Evolutionary conservation across 2,113 vertebrate genomes (phyloP), one percentile per base, ranked within the genome.

Genomic region (Centropristis striata): DNA sequence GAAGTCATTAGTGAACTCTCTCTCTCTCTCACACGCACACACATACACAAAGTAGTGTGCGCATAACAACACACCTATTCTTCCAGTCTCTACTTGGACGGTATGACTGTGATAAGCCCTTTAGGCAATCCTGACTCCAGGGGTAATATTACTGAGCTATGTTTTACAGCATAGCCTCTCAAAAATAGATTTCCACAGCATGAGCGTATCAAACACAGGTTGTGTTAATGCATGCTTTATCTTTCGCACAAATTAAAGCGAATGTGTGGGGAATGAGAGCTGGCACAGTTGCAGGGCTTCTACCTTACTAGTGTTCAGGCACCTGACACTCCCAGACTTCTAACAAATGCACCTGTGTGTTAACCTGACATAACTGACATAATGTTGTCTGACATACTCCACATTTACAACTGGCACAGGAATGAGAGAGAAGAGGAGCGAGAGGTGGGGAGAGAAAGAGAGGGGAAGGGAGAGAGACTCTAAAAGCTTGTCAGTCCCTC

Each of bases 1-100:
- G 86, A 92, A 93, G 92, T 93, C 84, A 92, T 92, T 92, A 93
- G 90, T 88, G 82, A 86, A 90, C 88, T 88, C 84, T 81, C 70
- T 74, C 71, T 39, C 57, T 18, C 68, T 61, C 21, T 20, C 21
- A 10, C 28, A 4, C 42, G 3, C 44, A 61, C 66, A 28, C 36
- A 57, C 69, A 78, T 50, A 59, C 44, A 71, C 86, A 49, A 32
- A 32, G 32, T 58, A 15, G 25, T 57, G 42, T 44, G 28, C 46
- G 41, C 20, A 54, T n/a, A 70, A 77, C 44, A 86, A 87, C 82
- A 86, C 65, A 69, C 78, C 63, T 51, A 79, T 85, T 83, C 64
- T 78, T 61, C 36, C 55, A 68, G 67, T 50, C 65, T 71, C 54
- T 68, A 37, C 51, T 47, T 51, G 72, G 54, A 81, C 73, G 74